A percentile compares a stretch with the other conserved stretches of the same genome.
Evolutionary conservation across 2,888 invertebrate species (phyloP).

Genomic region (Mythimna impura): DNA sequence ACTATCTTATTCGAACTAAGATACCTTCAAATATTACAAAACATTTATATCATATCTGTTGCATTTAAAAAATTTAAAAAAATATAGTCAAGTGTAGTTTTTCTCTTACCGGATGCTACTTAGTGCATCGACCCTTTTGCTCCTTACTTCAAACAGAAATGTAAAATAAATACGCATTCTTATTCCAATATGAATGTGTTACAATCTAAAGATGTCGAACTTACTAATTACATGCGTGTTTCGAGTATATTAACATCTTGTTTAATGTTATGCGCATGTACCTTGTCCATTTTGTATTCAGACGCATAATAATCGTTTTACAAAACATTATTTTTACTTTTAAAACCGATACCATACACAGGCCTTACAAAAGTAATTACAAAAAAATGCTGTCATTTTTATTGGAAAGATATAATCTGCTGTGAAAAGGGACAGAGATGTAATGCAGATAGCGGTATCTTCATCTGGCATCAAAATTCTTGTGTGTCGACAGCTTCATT

Average conservation of each 20-base stretch:
- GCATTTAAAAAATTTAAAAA: too few species aligned
- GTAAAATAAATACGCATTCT: slow-evolving; percentile 6
- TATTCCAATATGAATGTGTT: not conserved
- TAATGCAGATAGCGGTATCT: slow-evolving; percentile 4
- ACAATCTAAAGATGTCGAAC: not conserved
- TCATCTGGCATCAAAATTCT: slow-evolving; percentile 4
- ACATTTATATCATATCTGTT: too few species aligned
- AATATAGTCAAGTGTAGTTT: not conserved
- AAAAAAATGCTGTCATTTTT: slow-evolving; percentile 13
- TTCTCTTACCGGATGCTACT: not conserved
- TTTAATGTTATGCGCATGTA: not conserved
- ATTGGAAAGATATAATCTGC: not conserved
- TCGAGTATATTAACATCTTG: not conserved
- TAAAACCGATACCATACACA: not conserved
- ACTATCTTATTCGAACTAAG: too few species aligned
- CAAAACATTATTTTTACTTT: slow-evolving; percentile 7
- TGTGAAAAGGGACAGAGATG: slow-evolving; percentile 15
- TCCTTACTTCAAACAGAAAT: not conserved
- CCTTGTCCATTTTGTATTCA: slow-evolving; percentile 4
- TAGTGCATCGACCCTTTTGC: not conserved
- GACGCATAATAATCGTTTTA: not conserved
- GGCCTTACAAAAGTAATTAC: not conserved
- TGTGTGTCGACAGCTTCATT: too few species aligned
- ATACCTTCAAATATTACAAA: too few species aligned
- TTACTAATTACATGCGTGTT: not conserved